These are phyloP conservation scores for Monomorium pharaonis DNA, from an alignment of 1,140 invertebrate species.

Conservation along the genomic window DNA sequence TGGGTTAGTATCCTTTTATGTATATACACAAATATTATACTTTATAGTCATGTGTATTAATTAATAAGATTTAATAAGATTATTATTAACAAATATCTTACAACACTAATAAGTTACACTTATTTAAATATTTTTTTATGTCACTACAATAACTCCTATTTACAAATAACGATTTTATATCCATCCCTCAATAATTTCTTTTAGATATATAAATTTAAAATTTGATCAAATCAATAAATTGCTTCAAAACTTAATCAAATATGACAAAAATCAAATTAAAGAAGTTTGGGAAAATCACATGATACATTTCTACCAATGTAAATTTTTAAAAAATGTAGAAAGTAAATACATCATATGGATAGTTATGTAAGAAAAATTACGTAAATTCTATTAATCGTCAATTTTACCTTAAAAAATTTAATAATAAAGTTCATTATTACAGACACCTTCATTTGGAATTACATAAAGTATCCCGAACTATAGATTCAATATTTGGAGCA, in stretches of 20 bases:
- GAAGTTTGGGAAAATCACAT: neutral
- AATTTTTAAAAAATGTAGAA: neutral
- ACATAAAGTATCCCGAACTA: neutral
- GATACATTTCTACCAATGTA: neutral
- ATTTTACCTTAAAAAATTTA: neutral
- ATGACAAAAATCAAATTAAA: neutral
- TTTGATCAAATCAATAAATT: slow-evolving; percentile 6
- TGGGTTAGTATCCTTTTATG: neutral
- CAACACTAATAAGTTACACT: too few species aligned
- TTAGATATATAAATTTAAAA: neutral
- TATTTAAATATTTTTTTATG: neutral
- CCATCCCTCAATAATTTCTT: neutral
- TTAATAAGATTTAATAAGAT: neutral
- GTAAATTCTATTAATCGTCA: neutral
- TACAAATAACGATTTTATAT: neutral
- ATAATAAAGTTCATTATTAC: neutral
- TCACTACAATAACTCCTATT: neutral
- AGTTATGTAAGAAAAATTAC: neutral
- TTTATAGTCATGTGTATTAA: neutral
- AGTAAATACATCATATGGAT: neutral
- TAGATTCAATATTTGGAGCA: too few species aligned
- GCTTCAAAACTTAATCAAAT: neutral
- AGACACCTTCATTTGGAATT: slow-evolving; percentile 29
- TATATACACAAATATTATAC: too few species aligned
- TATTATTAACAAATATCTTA: neutral